Conservation (phyloP, 2,888 invertebrate genomes). For the Melieria crassipennis region DNA sequence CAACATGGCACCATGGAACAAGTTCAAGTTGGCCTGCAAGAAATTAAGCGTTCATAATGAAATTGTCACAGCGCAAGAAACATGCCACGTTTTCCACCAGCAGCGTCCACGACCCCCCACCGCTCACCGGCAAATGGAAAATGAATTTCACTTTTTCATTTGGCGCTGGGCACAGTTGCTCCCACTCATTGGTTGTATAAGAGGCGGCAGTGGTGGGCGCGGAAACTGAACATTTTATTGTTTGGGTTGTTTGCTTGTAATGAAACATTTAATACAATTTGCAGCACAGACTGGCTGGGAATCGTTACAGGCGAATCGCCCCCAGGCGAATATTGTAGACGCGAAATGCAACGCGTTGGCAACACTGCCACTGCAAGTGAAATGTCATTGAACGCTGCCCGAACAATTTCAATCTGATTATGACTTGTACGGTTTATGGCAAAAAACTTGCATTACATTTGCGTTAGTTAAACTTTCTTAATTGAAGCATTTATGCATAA, state of each 20-base stretch:
- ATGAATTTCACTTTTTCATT: constrained; percentile 10
- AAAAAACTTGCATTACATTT: no score
- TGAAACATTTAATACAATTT: constrained; percentile 32
- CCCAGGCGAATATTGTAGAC: no score
- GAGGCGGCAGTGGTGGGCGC: not conserved
- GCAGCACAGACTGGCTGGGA: not conserved
- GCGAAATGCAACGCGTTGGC: no score
- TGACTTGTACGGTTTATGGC: no score
- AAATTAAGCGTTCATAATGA: constrained; percentile 26
- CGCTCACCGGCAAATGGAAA: constrained; percentile 1
- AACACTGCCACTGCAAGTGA: no score
- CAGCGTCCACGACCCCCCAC: constrained; percentile 1
- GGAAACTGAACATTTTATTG: not conserved
- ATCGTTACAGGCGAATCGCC: no score
- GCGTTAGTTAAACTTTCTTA: no score
- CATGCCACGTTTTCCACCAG: no score
- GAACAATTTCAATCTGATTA: no score
- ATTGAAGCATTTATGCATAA: no score
- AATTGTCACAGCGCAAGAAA: constrained; percentile 15
- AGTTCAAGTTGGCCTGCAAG: constrained; percentile 3
- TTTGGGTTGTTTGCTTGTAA: constrained; percentile 25
- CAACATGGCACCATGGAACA: not conserved
- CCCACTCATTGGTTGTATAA: not conserved
- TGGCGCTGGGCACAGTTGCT: constrained; percentile 4
- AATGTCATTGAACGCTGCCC: no score